phyloP scores from a whole-genome alignment of 53 echinoderm and acorn worm genomes.

The Arbacia lixula region DNA sequence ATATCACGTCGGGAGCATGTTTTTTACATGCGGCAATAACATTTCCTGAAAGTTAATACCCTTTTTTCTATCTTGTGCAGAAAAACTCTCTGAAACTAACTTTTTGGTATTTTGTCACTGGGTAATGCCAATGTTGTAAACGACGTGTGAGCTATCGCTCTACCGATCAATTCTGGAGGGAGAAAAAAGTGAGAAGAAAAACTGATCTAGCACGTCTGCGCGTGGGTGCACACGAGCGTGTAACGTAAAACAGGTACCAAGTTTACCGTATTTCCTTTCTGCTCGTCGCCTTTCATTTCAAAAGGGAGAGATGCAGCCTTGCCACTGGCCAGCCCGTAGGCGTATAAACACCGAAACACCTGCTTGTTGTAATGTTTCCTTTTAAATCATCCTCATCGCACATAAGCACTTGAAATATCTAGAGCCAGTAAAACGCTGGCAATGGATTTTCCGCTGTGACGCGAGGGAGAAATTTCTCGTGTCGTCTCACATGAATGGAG shows the following conservation, averaged over 20 bases:
- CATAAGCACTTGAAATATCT: constrained; percentile 52
- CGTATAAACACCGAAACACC: constrained; percentile 57
- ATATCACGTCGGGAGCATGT: too few relatives aligned
- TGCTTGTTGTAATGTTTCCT: constrained; percentile 56
- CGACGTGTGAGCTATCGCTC: constrained; percentile 43
- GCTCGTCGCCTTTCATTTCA: constrained; percentile 26
- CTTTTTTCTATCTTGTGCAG: too few relatives aligned
- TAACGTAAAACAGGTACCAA: constrained; percentile 56
- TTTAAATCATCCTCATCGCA: constrained; percentile 52
- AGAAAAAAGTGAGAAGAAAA: not conserved
- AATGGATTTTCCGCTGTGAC: constrained; percentile 48
- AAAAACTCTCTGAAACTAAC: too few relatives aligned
- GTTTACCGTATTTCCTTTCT: constrained; percentile 49
- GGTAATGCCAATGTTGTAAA: too few relatives aligned
- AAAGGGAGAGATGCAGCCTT: constrained; percentile 50
- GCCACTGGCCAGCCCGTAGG: constrained; percentile 44
- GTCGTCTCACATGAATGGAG: constrained; percentile 61
- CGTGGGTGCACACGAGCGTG: constrained; percentile 46
- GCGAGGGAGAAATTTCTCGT: constrained; percentile 53
- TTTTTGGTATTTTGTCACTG: too few relatives aligned
- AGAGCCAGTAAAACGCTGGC: constrained; percentile 25
- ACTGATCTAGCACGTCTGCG: constrained; percentile 50
- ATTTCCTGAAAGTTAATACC: too few relatives aligned
- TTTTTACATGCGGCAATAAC: too few relatives aligned
- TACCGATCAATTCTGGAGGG: constrained; percentile 9